phyloP scores from a whole-genome alignment of 1,140 invertebrate genomes.

The Daktulosphaira vitifoliae region DNA sequence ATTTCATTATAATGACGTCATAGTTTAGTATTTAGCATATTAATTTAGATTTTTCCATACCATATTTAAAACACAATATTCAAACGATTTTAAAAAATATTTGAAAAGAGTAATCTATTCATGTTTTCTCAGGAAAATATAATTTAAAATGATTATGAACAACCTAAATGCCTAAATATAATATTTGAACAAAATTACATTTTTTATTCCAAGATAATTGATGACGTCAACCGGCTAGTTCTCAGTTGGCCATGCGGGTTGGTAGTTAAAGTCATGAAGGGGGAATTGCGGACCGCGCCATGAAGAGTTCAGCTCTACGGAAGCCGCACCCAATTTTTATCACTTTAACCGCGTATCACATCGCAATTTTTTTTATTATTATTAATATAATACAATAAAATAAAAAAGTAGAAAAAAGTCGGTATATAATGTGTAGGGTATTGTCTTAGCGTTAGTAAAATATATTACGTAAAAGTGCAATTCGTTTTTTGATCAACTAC shows the following conservation, averaged over 20 bases:
- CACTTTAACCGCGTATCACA: constrained; percentile 23
- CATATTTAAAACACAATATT: no score
- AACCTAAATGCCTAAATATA: no score
- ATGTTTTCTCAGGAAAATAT: no score
- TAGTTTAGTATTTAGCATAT: no score
- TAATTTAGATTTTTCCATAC: no score
- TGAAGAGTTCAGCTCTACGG: constrained; percentile 13
- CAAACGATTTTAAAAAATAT: no score
- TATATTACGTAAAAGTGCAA: neutral
- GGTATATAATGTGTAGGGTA: constrained; percentile 14
- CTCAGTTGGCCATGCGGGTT: neutral
- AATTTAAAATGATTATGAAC: no score
- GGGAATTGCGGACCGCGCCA: neutral
- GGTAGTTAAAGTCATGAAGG: neutral
- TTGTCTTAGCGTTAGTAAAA: constrained; percentile 1
- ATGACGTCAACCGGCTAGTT: constrained; percentile 28
- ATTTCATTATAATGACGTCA: no score
- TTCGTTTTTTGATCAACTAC: neutral
- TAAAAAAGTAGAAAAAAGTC: constrained; percentile 13
- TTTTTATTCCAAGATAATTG: constrained; percentile 20
- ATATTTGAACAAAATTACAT: no score
- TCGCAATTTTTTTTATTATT: constrained; percentile 16
- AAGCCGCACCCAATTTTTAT: constrained; percentile 34
- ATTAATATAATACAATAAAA: constrained; percentile 20
- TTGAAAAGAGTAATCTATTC: no score